Evolutionary conservation across 2,113 vertebrate species (phyloP), one percentile per base, ranked within the genome.

Genomic region (Pluvialis apricaria): DNA sequence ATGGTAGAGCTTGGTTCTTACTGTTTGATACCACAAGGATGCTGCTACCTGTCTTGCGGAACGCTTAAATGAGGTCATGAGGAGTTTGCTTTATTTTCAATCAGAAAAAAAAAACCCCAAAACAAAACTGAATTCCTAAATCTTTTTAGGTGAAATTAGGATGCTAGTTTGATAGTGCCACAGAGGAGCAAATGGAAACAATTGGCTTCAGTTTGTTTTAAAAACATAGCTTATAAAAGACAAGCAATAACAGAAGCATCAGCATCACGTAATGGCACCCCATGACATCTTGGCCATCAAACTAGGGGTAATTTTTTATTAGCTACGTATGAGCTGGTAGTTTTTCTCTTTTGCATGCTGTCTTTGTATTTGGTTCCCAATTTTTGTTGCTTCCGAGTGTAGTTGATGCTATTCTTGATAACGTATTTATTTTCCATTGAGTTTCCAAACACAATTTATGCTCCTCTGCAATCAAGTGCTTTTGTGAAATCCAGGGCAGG

Each of bases 361-460:
- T 79, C 61, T 79, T 82, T 79, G 28, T 87, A 44, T 85, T 87
- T 85, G 54, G 5, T 76, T 94, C 45, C 19, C 4, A 45, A 5
- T 76, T 95, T 81, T 79, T 79, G 34, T 80, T 71, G 52, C 36
- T 76, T 87, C 38, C 0, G 3, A 71, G 36, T 18, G 16, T 71
- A 68, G 68, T 18, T 90, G 70, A 47, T 87, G 51, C 10, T 91
- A 1, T 82, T 87, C 66, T 84, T 87, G 47, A 61, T 40, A 77
- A 73, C 6, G 3, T 82, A 36, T 89, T 95, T 89, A 36, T 96
- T 87, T 94, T 82, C n/a, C 44, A 2, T 38, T 72, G 65, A 91
- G 65, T 92, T 96, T 95, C 47, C 65, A 91, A 89, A 94, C 81
- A 90, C 29, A 85, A 26, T 87, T 91, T 82, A 52, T 89, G 49